Evolutionary conservation across 2,888 invertebrate species (phyloP).

Genomic region (Drosophila mulleri): DNA sequence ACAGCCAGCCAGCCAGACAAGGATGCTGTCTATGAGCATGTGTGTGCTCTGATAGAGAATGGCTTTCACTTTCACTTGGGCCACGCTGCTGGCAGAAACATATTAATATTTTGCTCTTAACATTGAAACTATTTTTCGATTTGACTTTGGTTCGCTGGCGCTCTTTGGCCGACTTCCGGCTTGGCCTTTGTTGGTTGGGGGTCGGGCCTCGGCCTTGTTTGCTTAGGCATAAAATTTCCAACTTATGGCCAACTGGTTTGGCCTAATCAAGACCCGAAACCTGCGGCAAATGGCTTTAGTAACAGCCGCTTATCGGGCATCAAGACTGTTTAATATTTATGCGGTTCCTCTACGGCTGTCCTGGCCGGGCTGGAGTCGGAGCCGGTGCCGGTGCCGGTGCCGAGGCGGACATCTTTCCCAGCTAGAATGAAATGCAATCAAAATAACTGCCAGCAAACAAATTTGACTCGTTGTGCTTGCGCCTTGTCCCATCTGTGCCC

Average conservation of each 20-base stretch:
- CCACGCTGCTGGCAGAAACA: constrained; percentile 18
- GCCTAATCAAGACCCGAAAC: constrained; percentile 56
- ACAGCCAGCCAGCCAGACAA: background rate
- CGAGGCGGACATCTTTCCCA: background rate
- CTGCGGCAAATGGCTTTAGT: constrained; percentile 38
- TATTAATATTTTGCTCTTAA: constrained; percentile 64
- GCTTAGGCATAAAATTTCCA: constrained; percentile 59
- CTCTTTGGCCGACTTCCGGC: constrained; percentile 24
- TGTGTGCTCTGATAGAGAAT: background rate
- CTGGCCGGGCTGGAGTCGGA: background rate
- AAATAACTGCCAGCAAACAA: constrained; percentile 60
- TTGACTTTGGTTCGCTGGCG: constrained; percentile 54
- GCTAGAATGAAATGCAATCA: constrained; percentile 52
- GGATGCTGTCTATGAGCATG: background rate
- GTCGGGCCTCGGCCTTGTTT: constrained; percentile 38
- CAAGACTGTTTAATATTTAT: constrained; percentile 59
- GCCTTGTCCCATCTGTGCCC: constrained; percentile 18
- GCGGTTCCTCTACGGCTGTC: constrained; percentile 25
- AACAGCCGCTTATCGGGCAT: constrained; percentile 51
- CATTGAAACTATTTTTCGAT: constrained; percentile 75
- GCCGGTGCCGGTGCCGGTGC: too few species aligned
- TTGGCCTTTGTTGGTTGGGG: background rate
- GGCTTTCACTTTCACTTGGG: background rate
- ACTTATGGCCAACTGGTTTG: constrained; percentile 49
- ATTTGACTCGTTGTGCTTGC: constrained; percentile 35